A percentile compares a stretch with the other conserved stretches of the same genome.
These are phyloP conservation scores for Synanthedon tipuliformis DNA, from an alignment of 2,888 invertebrate genomes.

Conservation along the genomic window DNA sequence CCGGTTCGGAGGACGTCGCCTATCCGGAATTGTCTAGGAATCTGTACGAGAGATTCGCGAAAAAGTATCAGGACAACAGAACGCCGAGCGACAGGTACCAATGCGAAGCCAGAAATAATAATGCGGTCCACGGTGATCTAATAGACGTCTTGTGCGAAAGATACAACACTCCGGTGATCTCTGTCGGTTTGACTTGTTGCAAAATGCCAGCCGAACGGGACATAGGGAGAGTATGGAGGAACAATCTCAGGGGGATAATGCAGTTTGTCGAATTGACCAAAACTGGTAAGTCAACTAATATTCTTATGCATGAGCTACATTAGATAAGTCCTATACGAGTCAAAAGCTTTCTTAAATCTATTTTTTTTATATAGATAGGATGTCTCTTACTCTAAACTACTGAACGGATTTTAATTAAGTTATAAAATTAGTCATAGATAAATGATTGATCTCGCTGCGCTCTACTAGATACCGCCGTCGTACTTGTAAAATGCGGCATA, in stretches of 20 bases:
- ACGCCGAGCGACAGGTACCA: slow-evolving; percentile 38
- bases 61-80: slow-evolving; percentile 49
- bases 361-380: too few relatives aligned
- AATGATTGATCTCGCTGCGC: too few relatives aligned
- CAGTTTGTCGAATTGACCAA: slow-evolving; percentile 72
- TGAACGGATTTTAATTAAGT: too few relatives aligned
- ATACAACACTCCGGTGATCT: slow-evolving; percentile 75
- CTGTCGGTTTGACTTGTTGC: slow-evolving; percentile 84
- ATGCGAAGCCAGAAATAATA: slow-evolving; percentile 25
- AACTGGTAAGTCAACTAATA: slow-evolving; percentile 58
- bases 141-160: slow-evolving; percentile 72
- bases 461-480: too few relatives aligned
- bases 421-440: too few relatives aligned
- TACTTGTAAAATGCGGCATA: too few relatives aligned
- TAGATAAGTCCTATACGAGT: too few relatives aligned
- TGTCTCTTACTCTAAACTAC: too few relatives aligned
- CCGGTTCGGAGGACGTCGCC: slow-evolving; percentile 76
- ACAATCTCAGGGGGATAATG: slow-evolving; percentile 74
- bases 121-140: slow-evolving; percentile 51
- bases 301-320: too few relatives aligned
- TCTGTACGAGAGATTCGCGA: slow-evolving; percentile 62
- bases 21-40: slow-evolving; percentile 48
- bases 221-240: slow-evolving; percentile 79
- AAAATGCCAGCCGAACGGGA: slow-evolving; percentile 78
- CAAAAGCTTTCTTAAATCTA: too few relatives aligned